Conservation (phyloP, 2,888 invertebrate genomes). For the Tipula vernalis region DNA sequence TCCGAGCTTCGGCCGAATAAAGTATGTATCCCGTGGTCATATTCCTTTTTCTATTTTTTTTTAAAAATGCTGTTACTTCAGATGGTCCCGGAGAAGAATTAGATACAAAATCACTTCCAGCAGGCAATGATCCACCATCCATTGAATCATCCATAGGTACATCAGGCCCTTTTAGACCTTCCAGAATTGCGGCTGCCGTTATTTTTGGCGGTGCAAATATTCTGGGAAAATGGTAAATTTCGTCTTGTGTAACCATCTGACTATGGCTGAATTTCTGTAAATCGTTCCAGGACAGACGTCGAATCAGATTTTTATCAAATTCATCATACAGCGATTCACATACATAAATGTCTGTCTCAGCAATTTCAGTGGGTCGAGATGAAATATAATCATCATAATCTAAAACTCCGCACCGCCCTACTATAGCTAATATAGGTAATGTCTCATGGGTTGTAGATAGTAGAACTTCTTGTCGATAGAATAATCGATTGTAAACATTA, state of each 20-base stretch:
- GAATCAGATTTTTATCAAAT: conserved; percentile 58
- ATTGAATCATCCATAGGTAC: conserved; percentile 62
- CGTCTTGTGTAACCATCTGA: conserved; percentile 82
- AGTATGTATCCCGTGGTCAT: conserved; percentile 94
- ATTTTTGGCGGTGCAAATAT: conserved; percentile 45
- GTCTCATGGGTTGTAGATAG: conserved; percentile 84
- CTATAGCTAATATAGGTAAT: conserved; percentile 79
- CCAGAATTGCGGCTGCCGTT: conserved; percentile 12
- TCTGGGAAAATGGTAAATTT: conserved; percentile 69
- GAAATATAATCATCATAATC: conserved; percentile 82
- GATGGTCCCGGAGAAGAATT: conserved; percentile 38
- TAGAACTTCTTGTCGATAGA: conserved; percentile 89
- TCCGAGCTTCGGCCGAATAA: conserved; percentile 92
- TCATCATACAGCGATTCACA: conserved; percentile 90
- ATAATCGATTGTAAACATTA: conserved; percentile 62
- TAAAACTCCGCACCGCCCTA: conserved; percentile 82
- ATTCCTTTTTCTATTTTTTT: conserved; percentile 40
- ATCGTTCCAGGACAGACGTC: conserved; percentile 52
- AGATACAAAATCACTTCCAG: conserved; percentile 65
- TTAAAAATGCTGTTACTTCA: conserved; percentile 31
- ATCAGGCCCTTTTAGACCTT: conserved; percentile 17
- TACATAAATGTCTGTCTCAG: conserved; percentile 83
- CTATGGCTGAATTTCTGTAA: conserved; percentile 71
- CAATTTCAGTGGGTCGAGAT: conserved; percentile 87
- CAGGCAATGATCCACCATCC: conserved; percentile 66